Conservation (phyloP, 2,113 vertebrate species). For the Pithys albifrons region DNA sequence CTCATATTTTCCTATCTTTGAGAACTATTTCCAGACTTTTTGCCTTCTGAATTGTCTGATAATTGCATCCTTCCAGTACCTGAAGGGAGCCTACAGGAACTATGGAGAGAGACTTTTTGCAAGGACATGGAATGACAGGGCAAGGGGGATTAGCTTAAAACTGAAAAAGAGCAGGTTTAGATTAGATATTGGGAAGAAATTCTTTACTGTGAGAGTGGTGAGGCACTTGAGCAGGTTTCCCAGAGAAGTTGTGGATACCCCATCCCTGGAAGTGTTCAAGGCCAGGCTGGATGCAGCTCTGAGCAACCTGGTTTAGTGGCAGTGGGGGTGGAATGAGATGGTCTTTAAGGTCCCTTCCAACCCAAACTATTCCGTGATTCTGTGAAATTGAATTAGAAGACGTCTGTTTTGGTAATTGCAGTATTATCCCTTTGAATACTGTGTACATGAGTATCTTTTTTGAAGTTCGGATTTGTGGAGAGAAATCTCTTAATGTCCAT, state of each 20-base stretch:
- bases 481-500: not conserved
- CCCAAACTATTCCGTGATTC: not conserved
- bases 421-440: not conserved
- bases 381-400: not conserved
- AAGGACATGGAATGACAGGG: not conserved
- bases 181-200: not conserved
- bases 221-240: not conserved
- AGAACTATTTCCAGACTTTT: not conserved
- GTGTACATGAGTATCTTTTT: not conserved
- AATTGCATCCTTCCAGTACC: not conserved
- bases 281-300: not conserved
- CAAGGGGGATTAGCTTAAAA: not conserved
- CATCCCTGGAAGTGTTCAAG: not conserved
- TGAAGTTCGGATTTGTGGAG: not conserved
- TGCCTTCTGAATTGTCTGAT: not conserved
- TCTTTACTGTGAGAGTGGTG: not conserved
- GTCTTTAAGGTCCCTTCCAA: not conserved
- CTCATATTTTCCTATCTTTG: not conserved
- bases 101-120: not conserved
- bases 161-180: not conserved
- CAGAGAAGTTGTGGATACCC: not conserved
- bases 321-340: not conserved
- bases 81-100: not conserved
- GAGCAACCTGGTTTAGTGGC: not conserved
- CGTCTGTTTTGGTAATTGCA: not conserved